phyloP scores from a whole-genome alignment of 2,797 vertebrate species.

The Erpetoichthys calabaricus region DNA sequence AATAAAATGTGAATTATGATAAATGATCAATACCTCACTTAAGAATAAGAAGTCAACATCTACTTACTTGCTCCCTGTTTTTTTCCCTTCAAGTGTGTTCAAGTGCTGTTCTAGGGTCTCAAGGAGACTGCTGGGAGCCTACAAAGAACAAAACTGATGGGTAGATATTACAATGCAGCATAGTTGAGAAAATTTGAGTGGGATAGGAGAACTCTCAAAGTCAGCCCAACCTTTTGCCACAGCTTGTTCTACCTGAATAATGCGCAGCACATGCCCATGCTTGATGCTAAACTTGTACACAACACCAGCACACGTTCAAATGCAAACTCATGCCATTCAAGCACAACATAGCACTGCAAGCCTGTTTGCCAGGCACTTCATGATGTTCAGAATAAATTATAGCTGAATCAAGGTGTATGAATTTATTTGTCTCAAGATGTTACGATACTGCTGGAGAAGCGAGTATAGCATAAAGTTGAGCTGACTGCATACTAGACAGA shows the following conservation, averaged over 20 bases:
- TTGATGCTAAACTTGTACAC: constrained; percentile 6
- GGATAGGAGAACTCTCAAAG: no score
- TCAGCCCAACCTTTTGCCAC: constrained; percentile 5
- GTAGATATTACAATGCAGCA: not conserved
- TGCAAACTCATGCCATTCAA: constrained; percentile 26
- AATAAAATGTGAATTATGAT: no score
- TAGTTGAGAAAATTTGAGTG: not conserved
- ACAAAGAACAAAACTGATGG: constrained; percentile 24
- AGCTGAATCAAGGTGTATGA: not conserved
- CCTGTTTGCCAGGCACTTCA: constrained; percentile 7
- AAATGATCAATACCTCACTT: no score
- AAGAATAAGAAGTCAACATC: not conserved
- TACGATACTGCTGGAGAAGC: not conserved
- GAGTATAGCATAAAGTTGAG: not conserved
- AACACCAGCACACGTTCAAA: constrained; percentile 11
- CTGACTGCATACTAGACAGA: not conserved
- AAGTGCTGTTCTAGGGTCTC: constrained; percentile 95
- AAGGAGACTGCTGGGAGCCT: constrained; percentile 96
- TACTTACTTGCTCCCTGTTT: constrained; percentile 72
- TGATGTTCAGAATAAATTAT: constrained; percentile 5
- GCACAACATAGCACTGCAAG: constrained; percentile 12
- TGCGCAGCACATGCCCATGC: constrained; percentile 10
- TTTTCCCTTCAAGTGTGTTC: constrained; percentile 94
- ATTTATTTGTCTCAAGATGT: not conserved
- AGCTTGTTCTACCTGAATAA: not conserved